A percentile compares a stretch with the other conserved stretches of the same genome.
Conservation (phyloP, 2,888 invertebrate genomes). For the Tetranychus piercei region DNA sequence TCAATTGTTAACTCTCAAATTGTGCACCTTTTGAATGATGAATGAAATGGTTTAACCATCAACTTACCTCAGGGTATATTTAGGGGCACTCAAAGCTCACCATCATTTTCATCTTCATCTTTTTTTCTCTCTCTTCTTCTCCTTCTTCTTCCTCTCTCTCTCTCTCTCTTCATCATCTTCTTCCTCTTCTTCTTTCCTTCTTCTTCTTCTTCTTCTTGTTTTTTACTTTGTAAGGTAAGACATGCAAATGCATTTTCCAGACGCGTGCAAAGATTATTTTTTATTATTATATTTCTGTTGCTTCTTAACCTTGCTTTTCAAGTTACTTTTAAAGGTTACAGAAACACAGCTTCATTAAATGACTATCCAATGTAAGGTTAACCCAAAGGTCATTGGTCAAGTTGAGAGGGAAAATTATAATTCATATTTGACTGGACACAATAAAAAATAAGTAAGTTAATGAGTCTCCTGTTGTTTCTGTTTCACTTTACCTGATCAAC, state of each 20-base stretch:
- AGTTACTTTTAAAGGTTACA: background rate
- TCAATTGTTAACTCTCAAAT: background rate
- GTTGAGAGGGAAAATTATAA: background rate
- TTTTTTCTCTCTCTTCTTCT: background rate
- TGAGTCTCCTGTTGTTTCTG: too few relatives aligned
- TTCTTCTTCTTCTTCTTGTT: background rate
- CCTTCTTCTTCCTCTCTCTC: too few relatives aligned
- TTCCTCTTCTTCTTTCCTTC: too few relatives aligned
- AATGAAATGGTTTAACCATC: conserved; percentile 10
- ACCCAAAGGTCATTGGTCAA: background rate
- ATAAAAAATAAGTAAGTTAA: too few relatives aligned
- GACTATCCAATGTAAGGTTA: background rate
- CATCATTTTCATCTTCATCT: background rate
- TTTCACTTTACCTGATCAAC: too few relatives aligned
- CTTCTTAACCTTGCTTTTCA: background rate
- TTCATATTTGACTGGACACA: too few relatives aligned
- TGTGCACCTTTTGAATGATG: conserved; percentile 3
- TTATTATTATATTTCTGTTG: background rate
- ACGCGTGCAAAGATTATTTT: background rate
- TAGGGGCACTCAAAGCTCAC: background rate
- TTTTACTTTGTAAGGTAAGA: background rate
- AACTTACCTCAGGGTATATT: background rate
- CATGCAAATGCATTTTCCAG: background rate
- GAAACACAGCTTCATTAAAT: background rate
- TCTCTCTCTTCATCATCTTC: background rate